These are phyloP conservation scores for Pterostichus madidus DNA, from an alignment of 2,888 invertebrate genomes.

Conservation along the genomic window DNA sequence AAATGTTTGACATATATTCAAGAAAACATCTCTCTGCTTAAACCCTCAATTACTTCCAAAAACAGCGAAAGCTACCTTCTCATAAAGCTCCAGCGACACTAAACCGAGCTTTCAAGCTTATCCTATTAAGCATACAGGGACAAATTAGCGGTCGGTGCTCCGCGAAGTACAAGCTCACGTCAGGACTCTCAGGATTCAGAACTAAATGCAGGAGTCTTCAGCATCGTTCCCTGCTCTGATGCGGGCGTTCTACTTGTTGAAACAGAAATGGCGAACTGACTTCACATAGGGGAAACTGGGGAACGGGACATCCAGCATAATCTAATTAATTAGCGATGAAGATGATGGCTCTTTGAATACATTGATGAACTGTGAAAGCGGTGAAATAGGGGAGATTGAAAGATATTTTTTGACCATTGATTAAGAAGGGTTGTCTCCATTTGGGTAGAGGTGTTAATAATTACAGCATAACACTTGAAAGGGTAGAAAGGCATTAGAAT, in stretches of 20 bases:
- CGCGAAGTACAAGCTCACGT: background rate
- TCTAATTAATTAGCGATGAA: conserved; percentile 40
- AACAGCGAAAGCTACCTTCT: background rate
- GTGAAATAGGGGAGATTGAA: background rate
- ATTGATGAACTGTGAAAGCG: conserved; percentile 5
- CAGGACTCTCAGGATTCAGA: background rate
- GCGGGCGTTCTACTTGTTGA: conserved; percentile 39
- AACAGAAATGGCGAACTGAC: conserved; percentile 27
- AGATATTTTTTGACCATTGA: too few relatives aligned
- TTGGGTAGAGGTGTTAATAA: too few relatives aligned
- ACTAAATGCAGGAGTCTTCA: background rate
- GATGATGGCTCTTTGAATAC: conserved; percentile 4
- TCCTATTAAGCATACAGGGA: conserved; percentile 47
- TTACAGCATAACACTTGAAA: too few relatives aligned
- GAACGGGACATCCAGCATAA: background rate
- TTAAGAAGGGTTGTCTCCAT: too few relatives aligned
- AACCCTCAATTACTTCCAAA: background rate
- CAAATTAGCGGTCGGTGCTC: conserved; percentile 34
- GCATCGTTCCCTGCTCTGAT: background rate
- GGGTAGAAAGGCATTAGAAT: too few relatives aligned
- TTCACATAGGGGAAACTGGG: background rate
- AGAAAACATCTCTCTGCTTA: background rate
- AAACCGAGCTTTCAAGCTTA: conserved; percentile 42
- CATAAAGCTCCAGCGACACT: background rate
- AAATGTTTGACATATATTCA: too few relatives aligned